Conservation (phyloP, 2,888 invertebrate species). For the Bruchidius siliquastri region DNA sequence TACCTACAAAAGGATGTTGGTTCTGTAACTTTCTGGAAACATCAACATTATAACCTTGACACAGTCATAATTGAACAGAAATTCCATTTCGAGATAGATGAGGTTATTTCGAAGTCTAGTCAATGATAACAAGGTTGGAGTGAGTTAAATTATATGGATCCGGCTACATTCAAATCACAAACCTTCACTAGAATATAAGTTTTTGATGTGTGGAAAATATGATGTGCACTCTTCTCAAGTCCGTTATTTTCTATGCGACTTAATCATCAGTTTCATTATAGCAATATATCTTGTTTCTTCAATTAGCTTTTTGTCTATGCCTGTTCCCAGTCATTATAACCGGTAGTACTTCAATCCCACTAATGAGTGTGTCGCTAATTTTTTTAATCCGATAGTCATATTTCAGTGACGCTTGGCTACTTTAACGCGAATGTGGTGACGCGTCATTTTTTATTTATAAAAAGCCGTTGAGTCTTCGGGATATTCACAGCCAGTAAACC, state of each 20-base stretch:
- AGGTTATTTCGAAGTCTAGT: no score
- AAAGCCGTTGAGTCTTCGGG: neutral
- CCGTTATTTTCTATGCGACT: neutral
- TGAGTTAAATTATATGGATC: no score
- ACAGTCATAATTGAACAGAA: no score
- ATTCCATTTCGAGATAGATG: no score
- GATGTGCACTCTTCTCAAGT: neutral
- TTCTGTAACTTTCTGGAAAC: no score
- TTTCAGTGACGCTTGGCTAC: neutral
- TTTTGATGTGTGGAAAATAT: neutral
- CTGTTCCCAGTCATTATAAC: neutral
- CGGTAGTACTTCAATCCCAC: neutral
- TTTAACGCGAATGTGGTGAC: neutral
- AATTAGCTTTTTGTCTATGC: neutral
- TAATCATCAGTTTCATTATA: neutral
- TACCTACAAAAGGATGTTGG: no score
- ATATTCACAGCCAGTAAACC: conserved; percentile 10
- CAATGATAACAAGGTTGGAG: no score
- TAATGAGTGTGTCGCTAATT: neutral
- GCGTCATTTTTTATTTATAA: neutral
- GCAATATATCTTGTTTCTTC: neutral
- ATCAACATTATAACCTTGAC: no score
- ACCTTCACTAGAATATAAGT: no score
- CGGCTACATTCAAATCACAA: no score
- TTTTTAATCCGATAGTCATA: neutral